phyloP scores from a whole-genome alignment of 2,888 invertebrate species.

The Nymphalis c-album region DNA sequence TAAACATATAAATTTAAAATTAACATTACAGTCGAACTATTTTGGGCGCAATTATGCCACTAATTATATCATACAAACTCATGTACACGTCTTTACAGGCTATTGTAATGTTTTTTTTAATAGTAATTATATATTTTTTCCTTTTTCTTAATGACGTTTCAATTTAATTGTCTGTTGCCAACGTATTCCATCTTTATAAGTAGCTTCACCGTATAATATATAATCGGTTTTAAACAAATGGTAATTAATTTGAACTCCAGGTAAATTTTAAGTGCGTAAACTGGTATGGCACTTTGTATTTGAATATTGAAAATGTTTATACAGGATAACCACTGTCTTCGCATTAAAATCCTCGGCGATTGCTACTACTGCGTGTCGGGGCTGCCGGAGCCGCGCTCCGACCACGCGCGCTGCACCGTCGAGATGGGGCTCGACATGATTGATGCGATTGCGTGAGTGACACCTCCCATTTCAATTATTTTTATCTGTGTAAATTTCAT shows the following conservation, averaged over 20 bases:
- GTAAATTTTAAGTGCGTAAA: too few relatives aligned
- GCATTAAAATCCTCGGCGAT: conserved; percentile 93
- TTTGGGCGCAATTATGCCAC: conserved; percentile 26
- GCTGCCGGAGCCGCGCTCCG: conserved; percentile 92
- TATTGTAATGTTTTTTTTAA: too few relatives aligned
- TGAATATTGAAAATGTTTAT: conserved; percentile 10
- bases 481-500: neutral
- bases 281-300: too few relatives aligned
- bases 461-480: neutral
- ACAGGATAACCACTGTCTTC: conserved; percentile 90
- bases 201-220: too few relatives aligned
- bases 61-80: conserved; percentile 26
- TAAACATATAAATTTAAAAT: conserved; percentile 17
- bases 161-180: too few relatives aligned
- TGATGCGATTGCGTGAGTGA: conserved; percentile 89
- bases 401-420: conserved; percentile 95
- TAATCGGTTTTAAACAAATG: too few relatives aligned
- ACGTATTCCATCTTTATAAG: too few relatives aligned
- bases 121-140: too few relatives aligned
- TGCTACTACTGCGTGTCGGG: conserved; percentile 97
- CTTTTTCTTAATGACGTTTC: too few relatives aligned
- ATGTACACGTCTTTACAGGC: neutral
- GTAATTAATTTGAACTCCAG: too few relatives aligned
- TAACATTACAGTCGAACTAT: conserved; percentile 26
- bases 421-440: conserved; percentile 94